Evolutionary conservation across 2,113 vertebrate species (phyloP).

Genomic region (Callipepla squamata): DNA sequence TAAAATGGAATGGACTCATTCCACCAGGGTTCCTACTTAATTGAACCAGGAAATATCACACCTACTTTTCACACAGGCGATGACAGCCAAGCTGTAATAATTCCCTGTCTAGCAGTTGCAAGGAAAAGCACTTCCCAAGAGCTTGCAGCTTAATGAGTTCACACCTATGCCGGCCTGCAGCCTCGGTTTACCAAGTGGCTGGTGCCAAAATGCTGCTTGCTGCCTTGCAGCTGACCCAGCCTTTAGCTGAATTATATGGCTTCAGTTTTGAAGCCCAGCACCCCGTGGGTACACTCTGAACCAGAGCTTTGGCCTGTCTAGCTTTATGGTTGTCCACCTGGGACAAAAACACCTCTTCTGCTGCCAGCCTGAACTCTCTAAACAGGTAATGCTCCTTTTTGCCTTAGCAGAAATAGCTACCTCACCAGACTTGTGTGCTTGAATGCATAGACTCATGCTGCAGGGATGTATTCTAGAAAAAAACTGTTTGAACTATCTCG

Average conservation of each 20-base stretch:
- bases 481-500: not conserved
- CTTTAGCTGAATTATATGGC: not conserved
- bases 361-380: not conserved
- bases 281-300: not conserved
- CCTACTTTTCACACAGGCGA: not conserved
- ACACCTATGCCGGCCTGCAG: not conserved
- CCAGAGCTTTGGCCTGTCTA: not conserved
- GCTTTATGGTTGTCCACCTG: not conserved
- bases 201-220: not conserved
- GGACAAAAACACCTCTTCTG: not conserved
- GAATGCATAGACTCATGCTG: not conserved
- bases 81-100: slow-evolving; percentile 43
- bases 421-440: not conserved
- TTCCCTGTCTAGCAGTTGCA: not conserved
- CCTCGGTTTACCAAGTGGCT: not conserved
- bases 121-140: not conserved
- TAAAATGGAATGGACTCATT: not conserved
- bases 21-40: slow-evolving; percentile 16
- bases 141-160: not conserved
- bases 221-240: not conserved
- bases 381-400: not conserved
- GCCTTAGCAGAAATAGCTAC: slow-evolving; percentile 33
- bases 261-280: not conserved
- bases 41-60: not conserved
- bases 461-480: not conserved